These are phyloP conservation scores for Myiozetetes cayanensis DNA, from an alignment of 2,113 vertebrate genomes.

Conservation along the genomic window DNA sequence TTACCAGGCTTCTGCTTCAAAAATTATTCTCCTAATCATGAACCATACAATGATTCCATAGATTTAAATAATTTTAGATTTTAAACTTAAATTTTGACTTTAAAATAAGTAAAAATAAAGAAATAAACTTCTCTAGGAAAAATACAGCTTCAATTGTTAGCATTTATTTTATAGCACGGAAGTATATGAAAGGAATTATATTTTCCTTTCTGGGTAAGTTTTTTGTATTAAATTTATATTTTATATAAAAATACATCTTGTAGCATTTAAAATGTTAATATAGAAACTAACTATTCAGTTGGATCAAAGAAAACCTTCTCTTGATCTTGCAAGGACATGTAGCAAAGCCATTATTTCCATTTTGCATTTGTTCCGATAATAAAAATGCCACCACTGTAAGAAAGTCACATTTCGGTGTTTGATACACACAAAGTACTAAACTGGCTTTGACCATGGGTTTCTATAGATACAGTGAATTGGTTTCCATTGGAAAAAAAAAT, in stretches of 20 bases:
- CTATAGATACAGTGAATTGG: not conserved
- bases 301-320: not conserved
- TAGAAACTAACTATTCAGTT: not conserved
- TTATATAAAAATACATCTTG: not conserved
- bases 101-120: not conserved
- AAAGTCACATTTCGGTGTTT: not conserved
- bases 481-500: not conserved
- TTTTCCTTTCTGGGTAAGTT: not conserved
- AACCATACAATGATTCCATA: not conserved
- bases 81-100: not conserved
- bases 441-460: not conserved
- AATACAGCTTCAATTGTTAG: not conserved
- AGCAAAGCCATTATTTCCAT: not conserved
- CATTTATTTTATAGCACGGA: not conserved
- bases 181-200: not conserved
- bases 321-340: not conserved
- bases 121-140: not conserved
- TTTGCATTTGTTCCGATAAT: not conserved
- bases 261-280: not conserved
- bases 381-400: not conserved
- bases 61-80: not conserved
- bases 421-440: not conserved
- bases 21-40: not conserved
- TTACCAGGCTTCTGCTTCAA: not conserved
- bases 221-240: not conserved